Base-by-base conservation (phyloP, 2,113 vertebrate species). In the Geococcyx californianus region DNA sequence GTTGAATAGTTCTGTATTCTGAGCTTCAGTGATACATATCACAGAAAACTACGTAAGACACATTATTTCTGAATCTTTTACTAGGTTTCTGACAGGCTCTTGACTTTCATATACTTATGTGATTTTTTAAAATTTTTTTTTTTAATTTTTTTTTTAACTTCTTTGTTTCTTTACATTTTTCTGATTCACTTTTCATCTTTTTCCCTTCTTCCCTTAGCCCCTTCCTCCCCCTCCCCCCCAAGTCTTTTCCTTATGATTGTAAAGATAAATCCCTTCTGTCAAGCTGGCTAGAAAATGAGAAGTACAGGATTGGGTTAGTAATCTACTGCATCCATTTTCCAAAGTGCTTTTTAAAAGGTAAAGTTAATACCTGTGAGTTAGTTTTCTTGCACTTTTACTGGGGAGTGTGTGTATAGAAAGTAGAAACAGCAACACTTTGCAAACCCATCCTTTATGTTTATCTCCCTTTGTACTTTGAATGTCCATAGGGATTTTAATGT, bases 151-250 rank as follows among this genome's bases (percentile, higher is more conserved):
- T 44, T 68, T 55, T 64, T 84, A 84, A 9, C 33, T 72, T 56
- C 6, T 54, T 75, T 63, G n/a, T 73, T 26, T 59, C 0, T 0
- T 31, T 55, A 21, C 5, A 12, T 63, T 86, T 63, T 86, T 33
- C 13, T 1, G 1, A 23, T 47, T 78, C 5, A 15, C 7, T 66
- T 70, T 68, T 33, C 63, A 52, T 58, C 7, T 31, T 44, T 15
- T 45, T 3, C 3, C 4, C 6, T 7, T 19, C 7, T 3, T 20
- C 24, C 28, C 17, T 4, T n/a, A n/a, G n/a, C n/a, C n/a, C n/a
- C n/a, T n/a, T n/a, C n/a, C n/a, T n/a, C n/a, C n/a, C n/a, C n/a
- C n/a, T n/a, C n/a, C n/a, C n/a, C n/a, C n/a, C n/a, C n/a, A n/a
- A n/a, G 2, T 20, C 28, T 70, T 59, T 49, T 12, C 62, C 10